Base-by-base conservation (phyloP, 1,140 invertebrate genomes). In the Drosophila ogumai region DNA sequence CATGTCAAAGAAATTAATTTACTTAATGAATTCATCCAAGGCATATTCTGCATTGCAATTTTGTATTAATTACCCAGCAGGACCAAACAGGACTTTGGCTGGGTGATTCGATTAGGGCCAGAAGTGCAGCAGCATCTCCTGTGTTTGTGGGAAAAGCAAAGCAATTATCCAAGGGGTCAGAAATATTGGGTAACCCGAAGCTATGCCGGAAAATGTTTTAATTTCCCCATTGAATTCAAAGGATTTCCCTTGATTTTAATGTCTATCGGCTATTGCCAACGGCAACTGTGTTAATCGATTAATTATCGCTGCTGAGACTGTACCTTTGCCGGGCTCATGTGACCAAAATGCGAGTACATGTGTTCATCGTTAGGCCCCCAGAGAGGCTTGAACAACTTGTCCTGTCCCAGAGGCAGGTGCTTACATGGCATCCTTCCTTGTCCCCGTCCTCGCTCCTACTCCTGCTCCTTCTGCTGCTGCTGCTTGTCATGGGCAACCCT, bases 1-100 rank as follows among this genome's bases (percentile, higher is more conserved):
- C 54, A 59, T 34, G 50, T 25, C 38, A 65, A 43, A 58, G 36
- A 60, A 43, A 65, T 43, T 61, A 32, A 65, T 65, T 61, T 61
- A 32, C 56, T 43, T 61, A 34, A 40, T 61, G 56, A 43, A 61
- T 65, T 64, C 25, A 56, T 40, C 25, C 13, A 12, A 59, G 36
- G 28, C 25, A 25, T 22, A 57, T 57, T 40, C 13, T 17, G 50
- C 19, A 19, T 22, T 54, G 50, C 19, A 38, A 55, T 38, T 55
- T 38, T 38, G 52, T 28, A 25, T 25, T 56, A 56, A 56, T 38
- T 40, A 36, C 32, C 15, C 8, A 36, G 17, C 32, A 36, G 52
- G 52, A 38, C 4, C 13, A 9, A 15, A 3, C 10, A 34, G 28
- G 49, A 49, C 25, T 6, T 6, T 6, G n/a, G 0, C 9, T 9